Evolutionary conservation across 30 jellyfish, hydroid and myxozoan genomes (phyloP).

Genomic region (Pseudorhiza aurosa): DNA sequence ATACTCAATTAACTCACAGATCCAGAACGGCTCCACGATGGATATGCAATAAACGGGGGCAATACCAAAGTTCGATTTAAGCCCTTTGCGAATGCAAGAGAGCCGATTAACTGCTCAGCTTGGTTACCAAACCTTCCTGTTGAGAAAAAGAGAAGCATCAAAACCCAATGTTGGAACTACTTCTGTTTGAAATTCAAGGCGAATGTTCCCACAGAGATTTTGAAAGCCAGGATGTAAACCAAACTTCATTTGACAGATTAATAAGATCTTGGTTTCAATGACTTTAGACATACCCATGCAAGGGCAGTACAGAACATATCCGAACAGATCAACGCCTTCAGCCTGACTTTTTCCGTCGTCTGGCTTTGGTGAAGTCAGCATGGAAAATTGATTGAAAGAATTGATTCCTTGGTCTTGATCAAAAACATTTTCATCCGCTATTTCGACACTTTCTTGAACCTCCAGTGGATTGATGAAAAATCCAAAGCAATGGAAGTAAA

Average conservation of each 20-base stretch:
- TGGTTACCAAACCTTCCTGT: constrained; percentile 98
- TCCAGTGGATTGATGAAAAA: not conserved
- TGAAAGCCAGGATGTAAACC: too few species aligned
- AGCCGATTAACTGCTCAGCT: constrained; percentile 92
- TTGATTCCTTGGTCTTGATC: not conserved
- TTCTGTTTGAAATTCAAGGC: too few species aligned
- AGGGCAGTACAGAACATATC: constrained; percentile 81
- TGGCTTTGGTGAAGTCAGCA: not conserved
- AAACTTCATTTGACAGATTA: too few species aligned
- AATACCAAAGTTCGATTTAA: constrained; percentile 83
- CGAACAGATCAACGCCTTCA: constrained; percentile 42
- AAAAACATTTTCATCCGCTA: constrained; percentile 3
- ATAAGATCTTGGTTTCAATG: too few species aligned
- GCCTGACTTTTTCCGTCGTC: not conserved
- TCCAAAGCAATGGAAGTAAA: not conserved
- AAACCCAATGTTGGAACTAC: not conserved
- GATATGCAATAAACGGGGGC: constrained; percentile 92
- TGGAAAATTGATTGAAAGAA: not conserved
- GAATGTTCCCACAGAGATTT: too few species aligned
- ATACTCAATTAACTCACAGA: constrained; percentile 56
- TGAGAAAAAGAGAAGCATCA: not conserved
- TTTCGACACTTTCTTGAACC: not conserved
- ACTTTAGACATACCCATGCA: constrained; percentile 87
- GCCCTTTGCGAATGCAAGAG: constrained; percentile 92
- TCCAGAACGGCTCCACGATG: constrained; percentile 51